phyloP scores from a whole-genome alignment of 2,888 invertebrate genomes.

The Caenorhabditis sp. region DNA sequence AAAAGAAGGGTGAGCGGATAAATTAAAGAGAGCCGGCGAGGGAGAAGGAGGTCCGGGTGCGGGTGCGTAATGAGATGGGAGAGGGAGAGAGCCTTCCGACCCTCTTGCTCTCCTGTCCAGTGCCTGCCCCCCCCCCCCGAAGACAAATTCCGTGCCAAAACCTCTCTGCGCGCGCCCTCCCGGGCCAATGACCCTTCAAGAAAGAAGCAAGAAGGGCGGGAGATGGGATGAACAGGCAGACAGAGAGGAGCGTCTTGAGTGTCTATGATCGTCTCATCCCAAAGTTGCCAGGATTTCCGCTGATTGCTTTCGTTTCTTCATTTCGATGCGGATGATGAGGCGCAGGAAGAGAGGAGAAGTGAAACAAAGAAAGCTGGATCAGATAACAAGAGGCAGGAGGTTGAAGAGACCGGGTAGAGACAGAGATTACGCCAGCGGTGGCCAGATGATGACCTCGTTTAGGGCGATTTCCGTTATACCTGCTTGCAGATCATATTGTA shows the following conservation, averaged over 20 bases:
- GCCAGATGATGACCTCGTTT: constrained; percentile 63
- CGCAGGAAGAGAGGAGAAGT: constrained; percentile 37
- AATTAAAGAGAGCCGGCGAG: constrained; percentile 57
- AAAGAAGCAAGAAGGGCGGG: constrained; percentile 8
- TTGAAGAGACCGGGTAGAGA: constrained; percentile 12
- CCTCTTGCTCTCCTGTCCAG: constrained; percentile 1
- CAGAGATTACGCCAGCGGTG: constrained; percentile 34
- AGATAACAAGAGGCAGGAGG: constrained; percentile 41
- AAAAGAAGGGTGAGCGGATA: constrained; percentile 57
- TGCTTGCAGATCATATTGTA: constrained; percentile 7
- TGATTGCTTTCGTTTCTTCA: neutral
- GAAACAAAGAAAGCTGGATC: constrained; percentile 60
- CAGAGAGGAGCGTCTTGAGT: constrained; percentile 26
- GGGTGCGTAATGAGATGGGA: constrained; percentile 50
- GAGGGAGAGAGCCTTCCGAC: constrained; percentile 13
- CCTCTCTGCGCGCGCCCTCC: constrained; percentile 14
- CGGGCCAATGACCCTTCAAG: constrained; percentile 25
- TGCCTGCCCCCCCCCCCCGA: constrained; percentile 1
- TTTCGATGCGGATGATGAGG: constrained; percentile 4
- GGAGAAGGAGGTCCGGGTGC: constrained; percentile 8
- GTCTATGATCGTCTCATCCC: constrained; percentile 7
- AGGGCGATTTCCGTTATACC: constrained; percentile 43
- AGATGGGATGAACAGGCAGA: constrained; percentile 15
- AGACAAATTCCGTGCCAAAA: constrained; percentile 50
- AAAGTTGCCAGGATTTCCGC: constrained; percentile 4